Evolutionary conservation across 2,888 invertebrate genomes (phyloP), one percentile per base, ranked within the genome.

Genomic region (Pasiphila rectangulata): DNA sequence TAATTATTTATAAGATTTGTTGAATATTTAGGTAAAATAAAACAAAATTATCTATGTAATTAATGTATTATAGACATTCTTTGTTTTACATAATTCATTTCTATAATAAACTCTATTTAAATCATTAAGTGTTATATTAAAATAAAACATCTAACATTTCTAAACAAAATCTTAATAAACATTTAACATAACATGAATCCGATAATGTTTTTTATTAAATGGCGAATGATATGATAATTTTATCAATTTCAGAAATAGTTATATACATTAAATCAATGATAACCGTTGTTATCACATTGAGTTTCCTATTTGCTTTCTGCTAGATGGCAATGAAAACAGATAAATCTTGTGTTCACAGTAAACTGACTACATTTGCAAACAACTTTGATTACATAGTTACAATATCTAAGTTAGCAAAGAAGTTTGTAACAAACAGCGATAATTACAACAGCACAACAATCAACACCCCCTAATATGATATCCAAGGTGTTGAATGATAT

Each of bases 171-270:
- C 42, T 55, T 61, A 67, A 63, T 67, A 65, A 69, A 65, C 50
- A 46, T 72, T 67, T 66, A 79, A 79, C 74, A 72, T 67, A 85
- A 77, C 57, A 67, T 63, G 68, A 67, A 70, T 76, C 70, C 23
- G 10, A 40, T 20, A 72, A 80, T 77, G 76, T 75, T 78, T 76
- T 80, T 72, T 67, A 79, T 86, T 77, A 89, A 86, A 79, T 87
- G 89, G 88, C 85, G 82, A 90, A 90, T 91, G 91, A 91, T 91
- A 91, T 92, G 91, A 91, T 84, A 75, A 65, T 77, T 54, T 58
- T 66, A 69, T 68, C 58, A 61, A 61, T 62, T 65, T 68, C 64
- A 56, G 65, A 65, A 56, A 63, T 59, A 56, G 51, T 51, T 71
- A 72, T 71, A 70, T 73, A 74, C 72, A 73, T 66, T 71, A 65